Evolutionary conservation across 2,888 invertebrate genomes (phyloP), one percentile per base, ranked within the genome.

Genomic region (Vesta saturnalis): DNA sequence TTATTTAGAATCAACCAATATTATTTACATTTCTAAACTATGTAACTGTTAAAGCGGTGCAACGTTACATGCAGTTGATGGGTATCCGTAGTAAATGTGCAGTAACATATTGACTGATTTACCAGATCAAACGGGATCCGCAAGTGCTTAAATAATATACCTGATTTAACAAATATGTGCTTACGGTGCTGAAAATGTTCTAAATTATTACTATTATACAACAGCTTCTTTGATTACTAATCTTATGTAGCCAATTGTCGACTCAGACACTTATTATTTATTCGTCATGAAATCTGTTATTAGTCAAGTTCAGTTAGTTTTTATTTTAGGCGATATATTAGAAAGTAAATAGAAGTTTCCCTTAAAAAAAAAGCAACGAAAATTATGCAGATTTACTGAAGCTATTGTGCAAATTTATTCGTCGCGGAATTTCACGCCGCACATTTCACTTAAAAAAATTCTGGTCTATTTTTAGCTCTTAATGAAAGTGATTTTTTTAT

Each of bases 61-160:
- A 49, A 55, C 47, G 58, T 55, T 69, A 69, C 67, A 61, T 68
- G 30, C 46, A 39, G 18, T 59, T 35, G 56, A 18, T 55, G 59
- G 59, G 62, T 58, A 49, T 58, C 63, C 67, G 55, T 63, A 22
- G 23, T 30, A 62, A 70, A 70, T 69, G 22, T 39, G 55, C 54
- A 39, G 43, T 43, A 57, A 63, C 57, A 67, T 67, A 60, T 70
- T 60, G 67, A 57, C 60, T 39, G 60, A 49, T 22, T 55, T 39
- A 57, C 55, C 8, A 23, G 59, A 69, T 52, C 47, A 57, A 69
- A 69, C 62, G 47, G 43, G 61, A 69, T 66, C 61, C 39, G 61
- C 58, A 64, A 64, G 64, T 59, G 6, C 49, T 39, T n/a, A 39
- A 10, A n/a, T 12, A n/a, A n/a, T 39, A n/a, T 6, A 39, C 23